A percentile compares a stretch with the other conserved stretches of the same genome.
Evolutionary conservation across 2,113 vertebrate species (phyloP).

Genomic region (Nothobranchius kuhntae): DNA sequence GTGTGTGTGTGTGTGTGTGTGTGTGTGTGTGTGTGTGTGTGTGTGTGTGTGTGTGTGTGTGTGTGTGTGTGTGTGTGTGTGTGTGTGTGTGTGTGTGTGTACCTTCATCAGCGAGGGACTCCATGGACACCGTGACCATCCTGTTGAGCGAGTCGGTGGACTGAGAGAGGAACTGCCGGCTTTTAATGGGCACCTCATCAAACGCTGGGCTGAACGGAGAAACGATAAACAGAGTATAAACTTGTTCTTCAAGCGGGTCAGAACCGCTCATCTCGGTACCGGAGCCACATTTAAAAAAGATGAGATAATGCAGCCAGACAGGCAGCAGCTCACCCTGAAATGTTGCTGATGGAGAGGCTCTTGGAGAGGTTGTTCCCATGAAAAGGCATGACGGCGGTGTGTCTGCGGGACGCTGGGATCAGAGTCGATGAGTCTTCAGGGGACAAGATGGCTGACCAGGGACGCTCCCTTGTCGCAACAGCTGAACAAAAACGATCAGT

Average conservation of each 20-base stretch:
- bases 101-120: slow-evolving; percentile 96
- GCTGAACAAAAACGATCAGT: slow-evolving; percentile 67
- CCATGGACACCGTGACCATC: slow-evolving; percentile 92
- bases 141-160: slow-evolving; percentile 96
- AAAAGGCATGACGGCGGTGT: slow-evolving; percentile 79
- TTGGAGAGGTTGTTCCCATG: slow-evolving; percentile 87
- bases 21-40: background rate
- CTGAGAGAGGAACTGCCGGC: slow-evolving; percentile 90
- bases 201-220: slow-evolving; percentile 83
- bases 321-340: slow-evolving; percentile 87
- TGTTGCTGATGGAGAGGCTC: slow-evolving; percentile 97
- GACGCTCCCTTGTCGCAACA: slow-evolving; percentile 87
- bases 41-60: slow-evolving; percentile 20
- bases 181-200: slow-evolving; percentile 88
- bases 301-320: background rate
- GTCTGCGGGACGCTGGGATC: slow-evolving; percentile 78
- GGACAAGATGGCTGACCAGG: slow-evolving; percentile 89
- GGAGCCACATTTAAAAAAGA: too few relatives aligned
- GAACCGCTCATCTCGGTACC: too few relatives aligned
- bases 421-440: slow-evolving; percentile 82
- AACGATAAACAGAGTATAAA: background rate
- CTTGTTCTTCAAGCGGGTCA: background rate
- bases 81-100: slow-evolving; percentile 34
- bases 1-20: slow-evolving; percentile 29
- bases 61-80: background rate